phyloP scores from a whole-genome alignment of 1,140 invertebrate species.

The Sycophila sp. region DNA sequence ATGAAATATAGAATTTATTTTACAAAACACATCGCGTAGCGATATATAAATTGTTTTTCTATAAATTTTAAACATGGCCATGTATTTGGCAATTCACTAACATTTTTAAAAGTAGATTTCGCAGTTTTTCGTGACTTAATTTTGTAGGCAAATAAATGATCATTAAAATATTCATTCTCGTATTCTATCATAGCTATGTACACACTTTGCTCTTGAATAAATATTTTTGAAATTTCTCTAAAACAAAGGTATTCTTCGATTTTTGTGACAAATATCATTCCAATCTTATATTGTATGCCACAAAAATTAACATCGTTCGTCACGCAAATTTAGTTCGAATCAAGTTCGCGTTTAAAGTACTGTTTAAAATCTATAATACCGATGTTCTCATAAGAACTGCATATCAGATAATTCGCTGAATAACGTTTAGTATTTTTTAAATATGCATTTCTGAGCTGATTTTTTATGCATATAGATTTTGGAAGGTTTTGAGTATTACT shows the following conservation, averaged over 20 bases:
- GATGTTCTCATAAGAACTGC: not conserved
- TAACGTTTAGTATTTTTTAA: not conserved
- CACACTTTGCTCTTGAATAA: constrained; percentile 1
- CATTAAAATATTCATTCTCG: constrained; percentile 10
- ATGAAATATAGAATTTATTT: not conserved
- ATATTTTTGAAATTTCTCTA: constrained; percentile 18
- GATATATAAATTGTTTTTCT: not conserved
- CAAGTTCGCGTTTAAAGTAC: not conserved
- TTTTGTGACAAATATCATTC: constrained; percentile 9
- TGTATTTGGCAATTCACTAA: not conserved
- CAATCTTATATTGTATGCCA: not conserved
- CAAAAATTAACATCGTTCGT: not conserved
- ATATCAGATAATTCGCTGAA: not conserved
- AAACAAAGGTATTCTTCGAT: constrained; percentile 6
- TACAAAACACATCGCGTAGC: not conserved
- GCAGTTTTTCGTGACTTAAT: not conserved
- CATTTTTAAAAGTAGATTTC: not conserved
- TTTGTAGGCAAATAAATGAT: constrained; percentile 15
- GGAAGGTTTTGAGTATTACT: constrained; percentile 17
- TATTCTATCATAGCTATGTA: not conserved
- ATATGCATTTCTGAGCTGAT: constrained; percentile 23
- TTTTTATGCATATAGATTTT: constrained; percentile 19
- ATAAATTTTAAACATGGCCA: not conserved
- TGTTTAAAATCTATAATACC: not conserved
- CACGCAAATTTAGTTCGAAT: not conserved